Base-by-base conservation (phyloP, 2,888 invertebrate species). In the Oithona nana region DNA sequence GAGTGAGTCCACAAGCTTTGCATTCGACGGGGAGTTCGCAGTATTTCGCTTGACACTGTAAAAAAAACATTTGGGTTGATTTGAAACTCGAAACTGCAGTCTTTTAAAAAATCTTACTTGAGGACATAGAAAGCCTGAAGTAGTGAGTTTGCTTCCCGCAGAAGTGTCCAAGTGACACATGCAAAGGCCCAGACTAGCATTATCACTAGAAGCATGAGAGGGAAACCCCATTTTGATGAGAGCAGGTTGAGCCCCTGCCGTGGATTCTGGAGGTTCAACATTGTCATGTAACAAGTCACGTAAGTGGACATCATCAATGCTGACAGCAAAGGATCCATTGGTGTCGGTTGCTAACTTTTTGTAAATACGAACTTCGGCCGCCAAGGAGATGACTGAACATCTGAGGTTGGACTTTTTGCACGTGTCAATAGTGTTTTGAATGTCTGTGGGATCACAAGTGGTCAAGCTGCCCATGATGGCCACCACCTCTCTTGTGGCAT, bases 1-100 rank as follows among this genome's bases (percentile, higher is more conserved):
- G 77, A 3, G 94, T 95, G 64, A 99, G 78, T 0, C 90, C 90
- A 74, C 98, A 98, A 11, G 89, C 85, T 70, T 87, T 81, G 72
- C 98, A 98, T 75, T 98, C 95, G 2, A 92, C 89, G 0, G 98
- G 98, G 69, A 99, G 78, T 73, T 95, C 92, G 74, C 98, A 98
- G 75, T 97, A 97, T 76, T 95, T 93, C 75, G 90, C 88, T 69
- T 86, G 83, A 74, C 98, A 98, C 73, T 97, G 93, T 1, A 57
- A 49, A 22, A 29, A 3, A 39, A 39, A 39, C 39, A 11, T 39
- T 39, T 39, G 39, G 16, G 39, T 39, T 39, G 39, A 16, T 11
- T 11, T 39, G 6, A 39, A 39, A 39, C 39, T 39, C 39, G 39
- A 39, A 16, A 39, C 16, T 39, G 6, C 6, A 39, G 16, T 39